Evolutionary conservation across 1,140 invertebrate species (phyloP).

Genomic region (Drosophila punjabiensis): DNA sequence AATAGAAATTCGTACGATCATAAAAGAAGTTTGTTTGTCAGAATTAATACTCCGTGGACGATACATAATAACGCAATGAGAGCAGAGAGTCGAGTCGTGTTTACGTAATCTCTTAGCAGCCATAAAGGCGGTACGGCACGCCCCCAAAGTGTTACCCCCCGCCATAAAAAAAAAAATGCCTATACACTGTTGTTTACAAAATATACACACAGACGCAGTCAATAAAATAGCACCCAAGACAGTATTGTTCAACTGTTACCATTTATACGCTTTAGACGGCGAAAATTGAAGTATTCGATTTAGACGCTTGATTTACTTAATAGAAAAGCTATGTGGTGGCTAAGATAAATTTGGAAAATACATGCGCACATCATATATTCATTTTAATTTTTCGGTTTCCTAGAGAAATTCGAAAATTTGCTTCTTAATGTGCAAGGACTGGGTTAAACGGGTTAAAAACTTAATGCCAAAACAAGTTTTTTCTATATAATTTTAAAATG

Average conservation of each 20-base stretch:
- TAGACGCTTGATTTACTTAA: no score
- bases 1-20: background rate
- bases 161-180: constrained; percentile 15
- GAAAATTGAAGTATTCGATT: no score
- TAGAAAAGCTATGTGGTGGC: no score
- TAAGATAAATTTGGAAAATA: no score
- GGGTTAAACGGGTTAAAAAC: no score
- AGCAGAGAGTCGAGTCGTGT: constrained; percentile 25
- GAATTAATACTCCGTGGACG: background rate
- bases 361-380: no score
- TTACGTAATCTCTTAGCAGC: constrained; percentile 68
- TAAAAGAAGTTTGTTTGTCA: constrained; percentile 30
- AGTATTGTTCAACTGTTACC: no score
- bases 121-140: constrained; percentile 23
- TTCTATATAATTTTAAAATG: background rate
- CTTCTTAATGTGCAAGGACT: no score
- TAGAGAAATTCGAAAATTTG: no score
- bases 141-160: constrained; percentile 42
- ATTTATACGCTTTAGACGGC: no score
- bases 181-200: constrained; percentile 41
- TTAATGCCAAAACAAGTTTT: no score
- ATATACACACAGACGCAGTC: background rate
- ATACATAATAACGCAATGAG: constrained; percentile 5
- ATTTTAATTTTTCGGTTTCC: no score
- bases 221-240: background rate